Evolutionary conservation across 2,113 vertebrate species (phyloP), one percentile per base, ranked within the genome.

Genomic region (Bucco capensis): DNA sequence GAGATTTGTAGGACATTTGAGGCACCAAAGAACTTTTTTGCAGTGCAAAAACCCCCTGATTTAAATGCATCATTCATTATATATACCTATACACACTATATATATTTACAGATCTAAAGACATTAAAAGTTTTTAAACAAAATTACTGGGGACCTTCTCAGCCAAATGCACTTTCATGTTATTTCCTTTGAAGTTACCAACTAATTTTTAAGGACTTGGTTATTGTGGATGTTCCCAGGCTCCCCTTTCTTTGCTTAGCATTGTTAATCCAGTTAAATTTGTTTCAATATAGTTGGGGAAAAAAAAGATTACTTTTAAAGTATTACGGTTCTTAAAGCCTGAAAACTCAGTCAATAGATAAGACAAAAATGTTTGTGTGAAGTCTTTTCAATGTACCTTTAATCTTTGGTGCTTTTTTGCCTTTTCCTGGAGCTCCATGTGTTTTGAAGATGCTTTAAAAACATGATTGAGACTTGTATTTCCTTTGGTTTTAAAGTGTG

Each of bases 21-120:
- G 91, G 90, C 94, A 96, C 95, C 95, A 96, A 96, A 96, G 89
- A 89, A 81, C 77, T 87, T 74, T 93, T 92, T 89, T 88, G 71
- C 49, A 46, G 42, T 86, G 88, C 86, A 92, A 78, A 90, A 81
- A 44, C 27, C 2, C 2, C 9, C 12, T 28, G 9, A 57, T 86
- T 95, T 62, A 88, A 95, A 38, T 70, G 19, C 67, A 78, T 79
- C 17, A 8, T 61, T 86, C 66, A 28, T 90, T 83, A 88, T 85
- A 61, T 91, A 75, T 66, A 61, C 70, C 86, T 81, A 79, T 21
- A 77, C 18, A 38, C 49, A 28, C 14, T n/a, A 18, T 83, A 78
- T 80, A 83, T 94, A 92, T 90, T 92, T 83, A 86, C 64, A 19
- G 76, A 33, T 83, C 76, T 77, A 69, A 94, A 72, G 75, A 78